These are phyloP conservation scores for Macrostomum lignano DNA, from an alignment of 1,140 invertebrate genomes.

Conservation along the genomic window DNA sequence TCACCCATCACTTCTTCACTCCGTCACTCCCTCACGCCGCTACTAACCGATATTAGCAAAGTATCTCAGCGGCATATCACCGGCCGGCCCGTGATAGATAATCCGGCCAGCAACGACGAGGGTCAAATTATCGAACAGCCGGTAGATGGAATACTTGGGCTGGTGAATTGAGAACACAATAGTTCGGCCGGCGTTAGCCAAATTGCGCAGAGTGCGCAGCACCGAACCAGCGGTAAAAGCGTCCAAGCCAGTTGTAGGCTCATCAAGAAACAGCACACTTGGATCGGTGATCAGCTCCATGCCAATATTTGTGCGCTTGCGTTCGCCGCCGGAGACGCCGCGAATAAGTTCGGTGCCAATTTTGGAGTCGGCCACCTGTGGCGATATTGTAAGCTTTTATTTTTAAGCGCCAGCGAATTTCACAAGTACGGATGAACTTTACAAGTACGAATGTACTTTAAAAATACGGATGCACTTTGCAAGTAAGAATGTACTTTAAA, in stretches of 20 bases:
- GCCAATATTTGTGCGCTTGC: slow-evolving; percentile 24
- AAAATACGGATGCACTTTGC: too few relatives aligned
- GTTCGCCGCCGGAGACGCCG: slow-evolving; percentile 24
- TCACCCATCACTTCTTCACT: too few relatives aligned
- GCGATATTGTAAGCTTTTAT: too few relatives aligned
- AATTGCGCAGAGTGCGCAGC: slow-evolving; percentile 18
- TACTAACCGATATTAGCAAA: slow-evolving; percentile 15
- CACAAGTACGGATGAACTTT: too few relatives aligned
- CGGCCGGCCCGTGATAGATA: slow-evolving; percentile 17
- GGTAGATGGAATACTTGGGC: slow-evolving; percentile 23
- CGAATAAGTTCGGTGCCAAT: slow-evolving; percentile 21
- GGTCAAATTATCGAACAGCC: slow-evolving; percentile 19
- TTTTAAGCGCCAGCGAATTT: too few relatives aligned
- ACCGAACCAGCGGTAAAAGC: slow-evolving; percentile 24
- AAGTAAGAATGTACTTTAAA: too few relatives aligned
- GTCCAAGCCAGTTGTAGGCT: slow-evolving; percentile 28
- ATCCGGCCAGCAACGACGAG: slow-evolving; percentile 16
- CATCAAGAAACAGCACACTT: slow-evolving; percentile 23
- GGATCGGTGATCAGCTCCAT: slow-evolving; percentile 27
- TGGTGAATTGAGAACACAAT: slow-evolving; percentile 28
- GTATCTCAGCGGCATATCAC: slow-evolving; percentile 13
- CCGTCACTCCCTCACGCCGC: too few relatives aligned
- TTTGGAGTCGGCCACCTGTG: too few relatives aligned
- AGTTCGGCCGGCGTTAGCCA: slow-evolving; percentile 16
- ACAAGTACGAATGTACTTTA: too few relatives aligned